These are phyloP conservation scores for Nasonia oneida DNA, from an alignment of 2,888 invertebrate genomes.

Conservation along the genomic window DNA sequence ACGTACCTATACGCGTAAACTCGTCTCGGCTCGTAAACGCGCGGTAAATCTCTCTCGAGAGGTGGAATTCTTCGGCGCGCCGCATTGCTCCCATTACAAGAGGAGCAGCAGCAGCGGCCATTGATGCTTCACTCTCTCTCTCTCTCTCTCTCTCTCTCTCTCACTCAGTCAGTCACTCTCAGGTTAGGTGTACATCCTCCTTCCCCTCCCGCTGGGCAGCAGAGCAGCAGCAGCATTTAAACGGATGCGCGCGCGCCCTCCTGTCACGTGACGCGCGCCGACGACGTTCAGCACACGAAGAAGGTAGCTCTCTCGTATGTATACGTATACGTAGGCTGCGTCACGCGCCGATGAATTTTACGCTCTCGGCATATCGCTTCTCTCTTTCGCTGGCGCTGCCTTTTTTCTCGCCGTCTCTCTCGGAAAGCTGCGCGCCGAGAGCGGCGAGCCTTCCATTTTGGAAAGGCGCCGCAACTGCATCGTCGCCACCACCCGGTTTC, in stretches of 20 bases:
- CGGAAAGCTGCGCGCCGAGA: not conserved
- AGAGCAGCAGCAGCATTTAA: slow-evolving; percentile 57
- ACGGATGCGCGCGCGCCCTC: slow-evolving; percentile 37
- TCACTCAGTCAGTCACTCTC: not conserved
- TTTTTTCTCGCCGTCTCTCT: slow-evolving; percentile 1
- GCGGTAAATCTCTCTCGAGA: slow-evolving; percentile 26
- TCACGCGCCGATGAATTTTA: slow-evolving; percentile 39
- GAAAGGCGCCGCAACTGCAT: not conserved
- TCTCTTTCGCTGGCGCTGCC: slow-evolving; percentile 56
- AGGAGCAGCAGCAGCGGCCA: not conserved
- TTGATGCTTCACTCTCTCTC: not conserved
- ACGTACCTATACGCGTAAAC: slow-evolving; percentile 26
- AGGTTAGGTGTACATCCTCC: slow-evolving; percentile 27
- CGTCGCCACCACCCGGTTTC: too few relatives aligned
- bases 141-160: not conserved
- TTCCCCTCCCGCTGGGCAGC: not conserved
- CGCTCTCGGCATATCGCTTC: not conserved
- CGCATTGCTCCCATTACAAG: slow-evolving; percentile 31
- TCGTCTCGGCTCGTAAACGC: not conserved
- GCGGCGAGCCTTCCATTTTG: slow-evolving; percentile 17
- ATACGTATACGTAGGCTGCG: not conserved
- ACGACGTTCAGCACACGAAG: slow-evolving; percentile 33
- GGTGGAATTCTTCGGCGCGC: not conserved
- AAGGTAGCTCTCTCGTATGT: not conserved
- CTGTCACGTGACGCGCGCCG: slow-evolving; percentile 13